Percentiles rank a stretch among this genome's conserved stretches.
phyloP scores from a whole-genome alignment of 2,797 vertebrate species.

The Sebastes oblongus region DNA sequence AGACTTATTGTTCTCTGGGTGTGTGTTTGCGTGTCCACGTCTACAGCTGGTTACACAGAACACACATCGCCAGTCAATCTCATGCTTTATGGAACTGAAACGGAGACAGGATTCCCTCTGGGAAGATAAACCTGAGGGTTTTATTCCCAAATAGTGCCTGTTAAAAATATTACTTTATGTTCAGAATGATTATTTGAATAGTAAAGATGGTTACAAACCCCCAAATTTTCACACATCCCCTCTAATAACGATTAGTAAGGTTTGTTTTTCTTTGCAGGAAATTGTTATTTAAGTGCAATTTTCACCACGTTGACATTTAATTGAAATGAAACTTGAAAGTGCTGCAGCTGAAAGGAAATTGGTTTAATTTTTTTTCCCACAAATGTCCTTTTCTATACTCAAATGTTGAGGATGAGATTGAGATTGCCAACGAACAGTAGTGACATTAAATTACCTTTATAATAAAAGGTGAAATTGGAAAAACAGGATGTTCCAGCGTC shows the following conservation, averaged over 20 bases:
- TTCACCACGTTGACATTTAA: background rate
- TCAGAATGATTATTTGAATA: background rate
- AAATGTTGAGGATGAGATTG: background rate
- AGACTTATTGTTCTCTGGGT: constrained; percentile 55
- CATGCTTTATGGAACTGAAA: constrained; percentile 19
- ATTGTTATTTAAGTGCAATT: background rate
- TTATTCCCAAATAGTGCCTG: constrained; percentile 5
- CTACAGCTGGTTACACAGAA: constrained; percentile 66
- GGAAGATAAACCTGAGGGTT: constrained; percentile 1
- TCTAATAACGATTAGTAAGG: background rate
- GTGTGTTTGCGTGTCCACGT: constrained; percentile 49
- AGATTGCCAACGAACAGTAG: background rate
- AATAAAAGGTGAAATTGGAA: constrained; percentile 13
- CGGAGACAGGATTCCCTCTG: background rate
- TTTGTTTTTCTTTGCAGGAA: background rate
- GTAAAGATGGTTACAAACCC: background rate
- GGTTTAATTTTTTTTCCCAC: background rate
- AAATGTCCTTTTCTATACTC: background rate
- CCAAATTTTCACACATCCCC: background rate
- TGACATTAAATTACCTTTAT: constrained; percentile 8
- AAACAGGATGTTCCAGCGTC: constrained; percentile 7
- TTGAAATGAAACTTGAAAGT: background rate
- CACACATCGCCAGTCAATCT: background rate
- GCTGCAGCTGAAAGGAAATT: constrained; percentile 4
- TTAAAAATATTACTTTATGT: background rate